Base-by-base conservation (phyloP, 1,140 invertebrate genomes). In the Lamellibrachia luymesi region DNA sequence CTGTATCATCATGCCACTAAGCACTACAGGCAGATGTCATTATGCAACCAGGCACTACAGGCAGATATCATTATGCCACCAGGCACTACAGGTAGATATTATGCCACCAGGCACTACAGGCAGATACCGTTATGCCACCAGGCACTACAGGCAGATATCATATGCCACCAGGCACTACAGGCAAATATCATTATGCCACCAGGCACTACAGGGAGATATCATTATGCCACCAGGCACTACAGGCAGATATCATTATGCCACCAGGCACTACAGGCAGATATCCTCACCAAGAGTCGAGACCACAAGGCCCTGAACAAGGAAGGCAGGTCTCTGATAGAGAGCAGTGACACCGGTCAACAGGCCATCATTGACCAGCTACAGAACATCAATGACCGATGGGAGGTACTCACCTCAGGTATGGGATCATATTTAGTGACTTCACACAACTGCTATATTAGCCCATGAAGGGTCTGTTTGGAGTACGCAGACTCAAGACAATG, bases 301-400 rank as follows among this genome's bases (percentile, higher is more conserved):
- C 99, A 98, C 95, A 98, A 99, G 94, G 98, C 98, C 98, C 93
- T 98, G 97, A 95, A 98, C 97, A 0, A 96, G 98, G 95, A 95
- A 2, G 98, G 98, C 17, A 98, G 99, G 94, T 98, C 98, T 0
- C 98, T 99, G 92, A 95, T 97, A 92, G 97, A 97, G 2, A 97
- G 98, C 92, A 98, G 98, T 94, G 98, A 99, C 95, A 97, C 98
- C 92, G 98, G 99, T 95, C 98, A 99, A 95, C 98, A 99, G 91
- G 97, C 98, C 17, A 98, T 99, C 0, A 98, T 98, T 95, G 97
- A 97, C 52, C 98, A 98, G 95, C 96, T 99, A 2, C 97, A 97
- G 92, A 97, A 97, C 92, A 97, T 99, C 95, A 98, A 98, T 96
- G 97, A 98, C 92, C 97, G 92, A 51, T 92, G 92, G 98, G 95